Evolutionary conservation across 2,888 invertebrate species (phyloP).

Genomic region (Drosophila aldrichi): DNA sequence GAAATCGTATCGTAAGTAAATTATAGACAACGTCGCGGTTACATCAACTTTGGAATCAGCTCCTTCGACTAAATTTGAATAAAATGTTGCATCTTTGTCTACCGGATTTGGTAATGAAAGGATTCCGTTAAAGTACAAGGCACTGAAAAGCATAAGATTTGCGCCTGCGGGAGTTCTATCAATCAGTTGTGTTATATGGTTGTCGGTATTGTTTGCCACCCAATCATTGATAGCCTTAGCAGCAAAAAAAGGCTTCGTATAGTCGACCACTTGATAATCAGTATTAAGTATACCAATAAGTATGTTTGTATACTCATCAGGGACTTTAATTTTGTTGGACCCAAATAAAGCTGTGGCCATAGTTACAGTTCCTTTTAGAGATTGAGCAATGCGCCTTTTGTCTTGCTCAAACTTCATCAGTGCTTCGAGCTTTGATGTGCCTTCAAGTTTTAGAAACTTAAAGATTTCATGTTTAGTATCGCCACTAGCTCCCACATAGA

Average conservation of each 20-base stretch:
- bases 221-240: background rate
- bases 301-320: background rate
- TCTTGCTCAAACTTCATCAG: background rate
- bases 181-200: background rate
- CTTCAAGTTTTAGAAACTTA: background rate
- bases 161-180: background rate
- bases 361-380: background rate
- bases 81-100: background rate
- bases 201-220: background rate
- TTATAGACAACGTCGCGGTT: background rate
- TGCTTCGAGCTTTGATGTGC: background rate
- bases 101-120: rapidly evolving
- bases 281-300: background rate
- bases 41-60: no score
- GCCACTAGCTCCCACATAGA: background rate
- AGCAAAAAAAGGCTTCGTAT: background rate
- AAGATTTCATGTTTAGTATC: background rate
- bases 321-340: background rate
- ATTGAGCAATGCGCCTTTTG: background rate
- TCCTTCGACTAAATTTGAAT: background rate
- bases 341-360: background rate
- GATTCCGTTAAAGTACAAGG: background rate
- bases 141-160: background rate
- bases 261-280: background rate
- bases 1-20: background rate